A percentile compares a stretch with the other conserved stretches of the same genome.
phyloP scores from a whole-genome alignment of 2,888 invertebrate genomes.

The Caenorhabditis auriculariae region DNA sequence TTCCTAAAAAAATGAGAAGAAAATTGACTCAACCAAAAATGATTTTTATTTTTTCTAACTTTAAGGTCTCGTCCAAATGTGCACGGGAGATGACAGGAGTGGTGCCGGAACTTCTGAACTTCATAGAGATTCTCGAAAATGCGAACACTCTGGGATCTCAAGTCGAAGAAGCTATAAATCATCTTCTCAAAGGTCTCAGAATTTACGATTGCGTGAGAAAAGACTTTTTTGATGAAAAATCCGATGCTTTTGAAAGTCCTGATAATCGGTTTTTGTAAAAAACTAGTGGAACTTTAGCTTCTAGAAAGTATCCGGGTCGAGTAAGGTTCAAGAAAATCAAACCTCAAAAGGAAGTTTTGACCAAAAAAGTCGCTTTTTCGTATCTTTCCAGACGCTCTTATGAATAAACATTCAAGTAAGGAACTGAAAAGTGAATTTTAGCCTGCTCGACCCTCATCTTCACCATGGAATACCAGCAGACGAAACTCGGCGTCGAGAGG shows the following conservation, averaged over 20 bases:
- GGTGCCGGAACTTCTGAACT: slow-evolving; percentile 9
- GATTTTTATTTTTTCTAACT: too few species aligned
- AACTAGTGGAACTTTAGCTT: background rate
- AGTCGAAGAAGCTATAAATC: slow-evolving; percentile 31
- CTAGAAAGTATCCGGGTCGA: too few species aligned
- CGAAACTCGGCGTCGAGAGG: slow-evolving; percentile 21
- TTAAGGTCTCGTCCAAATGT: slow-evolving; percentile 24
- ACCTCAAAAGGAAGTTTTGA: too few species aligned
- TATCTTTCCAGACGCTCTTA: too few species aligned
- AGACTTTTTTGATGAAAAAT: too few species aligned
- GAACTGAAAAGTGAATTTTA: slow-evolving; percentile 15
- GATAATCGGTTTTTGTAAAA: slow-evolving; percentile 1
- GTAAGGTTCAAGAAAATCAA: too few species aligned
- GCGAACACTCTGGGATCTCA: slow-evolving; percentile 18
- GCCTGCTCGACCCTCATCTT: slow-evolving; percentile 38
- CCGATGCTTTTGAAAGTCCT: background rate
- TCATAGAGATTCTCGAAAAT: slow-evolving; percentile 21
- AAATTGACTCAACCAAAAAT: too few species aligned
- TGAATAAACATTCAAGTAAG: too few species aligned
- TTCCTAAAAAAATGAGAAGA: background rate
- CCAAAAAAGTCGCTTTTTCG: background rate
- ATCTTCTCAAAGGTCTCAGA: slow-evolving; percentile 18
- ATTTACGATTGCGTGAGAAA: background rate
- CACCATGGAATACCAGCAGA: slow-evolving; percentile 26
- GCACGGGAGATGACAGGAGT: slow-evolving; percentile 10